Percentiles rank a stretch among this genome's conserved stretches.
Evolutionary conservation across 64 coral and sea anemone genomes (phyloP).

Genomic region (Montipora sp.): DNA sequence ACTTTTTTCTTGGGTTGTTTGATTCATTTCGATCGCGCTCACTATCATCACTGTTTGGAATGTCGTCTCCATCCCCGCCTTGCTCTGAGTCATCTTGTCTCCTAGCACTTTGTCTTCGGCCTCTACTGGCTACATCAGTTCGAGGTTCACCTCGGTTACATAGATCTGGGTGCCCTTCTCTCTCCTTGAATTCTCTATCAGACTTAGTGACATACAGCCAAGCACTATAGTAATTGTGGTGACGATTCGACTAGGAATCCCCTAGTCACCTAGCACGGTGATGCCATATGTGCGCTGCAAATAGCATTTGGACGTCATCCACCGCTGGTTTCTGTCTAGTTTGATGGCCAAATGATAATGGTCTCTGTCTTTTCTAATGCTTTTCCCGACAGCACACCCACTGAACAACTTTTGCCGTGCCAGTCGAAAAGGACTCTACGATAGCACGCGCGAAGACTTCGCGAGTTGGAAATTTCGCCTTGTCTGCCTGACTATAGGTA

Average conservation of each 20-base stretch:
- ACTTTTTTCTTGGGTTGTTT: constrained; percentile 19
- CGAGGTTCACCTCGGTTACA: constrained; percentile 20
- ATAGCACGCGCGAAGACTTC: constrained; percentile 50
- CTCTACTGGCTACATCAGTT: constrained; percentile 14
- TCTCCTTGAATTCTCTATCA: constrained; percentile 57
- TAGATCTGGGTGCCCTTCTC: constrained; percentile 58
- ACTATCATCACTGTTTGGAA: constrained; percentile 9
- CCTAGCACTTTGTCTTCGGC: neutral
- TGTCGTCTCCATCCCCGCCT: neutral
- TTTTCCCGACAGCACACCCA: no score
- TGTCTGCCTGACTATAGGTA: constrained; percentile 71
- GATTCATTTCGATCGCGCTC: neutral
- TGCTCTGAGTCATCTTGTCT: constrained; percentile 36
- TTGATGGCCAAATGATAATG: no score
- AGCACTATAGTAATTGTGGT: constrained; percentile 61
- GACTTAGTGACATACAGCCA: constrained; percentile 65
- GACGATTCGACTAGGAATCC: neutral
- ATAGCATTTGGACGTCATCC: constrained; percentile 2
- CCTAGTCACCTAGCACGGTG: no score
- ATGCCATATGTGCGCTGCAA: constrained; percentile 21
- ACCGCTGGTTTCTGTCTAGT: neutral
- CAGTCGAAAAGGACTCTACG: no score
- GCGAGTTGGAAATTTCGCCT: constrained; percentile 46
- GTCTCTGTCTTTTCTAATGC: no score
- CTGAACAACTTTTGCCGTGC: no score